Base-by-base conservation (phyloP, 2,888 invertebrate species). In the Andrena hattorfiana region DNA sequence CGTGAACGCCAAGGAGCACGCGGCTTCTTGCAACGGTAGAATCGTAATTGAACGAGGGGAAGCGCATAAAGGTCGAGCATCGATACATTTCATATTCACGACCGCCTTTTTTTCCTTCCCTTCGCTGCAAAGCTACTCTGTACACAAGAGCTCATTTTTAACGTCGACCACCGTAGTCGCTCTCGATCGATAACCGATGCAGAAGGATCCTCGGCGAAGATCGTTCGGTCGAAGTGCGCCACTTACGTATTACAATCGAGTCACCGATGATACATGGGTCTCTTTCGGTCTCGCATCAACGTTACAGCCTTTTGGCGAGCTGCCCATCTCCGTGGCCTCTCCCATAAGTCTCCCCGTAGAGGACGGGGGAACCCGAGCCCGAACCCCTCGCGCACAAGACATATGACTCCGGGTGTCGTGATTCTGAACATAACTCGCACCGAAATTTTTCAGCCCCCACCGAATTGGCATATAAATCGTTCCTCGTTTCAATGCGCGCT, bases 261-360 rank as follows among this genome's bases (percentile, higher is more conserved):
- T 84, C 83, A 72, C 83, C 84, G 77, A 85, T 89, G 85, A 89
- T 87, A 74, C 77, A 89, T 68, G 67, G 67, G 35, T 68, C 80
- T 77, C 82, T 81, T 81, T 66, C 69, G 68, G 35, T 69, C 71
- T 79, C 67, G 56, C 75, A 77, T 81, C 82, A 67, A 73, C 80
- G 68, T 83, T 81, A 76, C 66, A 68, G 63, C 71, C 63, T 63
- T 77, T 74, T 89, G 89, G 89, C 89, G 62, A n/a, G 28, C 59
- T 69, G 86, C 88, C 89, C 83, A 81, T 87, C 84, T 81, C 64
- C 72, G 54, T 16, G 60, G 76, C 42, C 64, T 23, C 63, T 78
- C 63, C 67, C 59, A 67, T 70, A 64, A 74, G 78, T 74, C 69
- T 77, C 76, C 16, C 10, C 48, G 56, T 70, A n/a, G 35, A 42